Percentiles rank a stretch among this genome's conserved stretches.
Conservation (phyloP, 2,113 vertebrate species). For the Setophaga petechia region DNA sequence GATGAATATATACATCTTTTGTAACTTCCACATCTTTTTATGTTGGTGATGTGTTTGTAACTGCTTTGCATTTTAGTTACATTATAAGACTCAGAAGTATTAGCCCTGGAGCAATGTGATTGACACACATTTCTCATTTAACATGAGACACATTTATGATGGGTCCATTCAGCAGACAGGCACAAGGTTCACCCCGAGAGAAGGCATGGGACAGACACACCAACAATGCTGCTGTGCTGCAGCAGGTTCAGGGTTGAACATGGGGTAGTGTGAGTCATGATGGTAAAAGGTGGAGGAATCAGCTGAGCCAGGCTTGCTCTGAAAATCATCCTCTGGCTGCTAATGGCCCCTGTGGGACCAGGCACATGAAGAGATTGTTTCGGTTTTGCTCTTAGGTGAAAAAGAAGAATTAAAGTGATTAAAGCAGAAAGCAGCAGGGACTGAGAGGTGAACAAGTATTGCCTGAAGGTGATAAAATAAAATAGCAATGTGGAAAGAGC, state of each 20-base stretch:
- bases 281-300: neutral
- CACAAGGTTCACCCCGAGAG: neutral
- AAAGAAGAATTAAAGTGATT: neutral
- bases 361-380: neutral
- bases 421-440: neutral
- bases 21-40: neutral
- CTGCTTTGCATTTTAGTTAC: neutral
- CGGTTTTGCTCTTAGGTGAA: neutral
- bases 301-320: neutral
- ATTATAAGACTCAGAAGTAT: neutral
- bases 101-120: neutral
- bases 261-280: neutral
- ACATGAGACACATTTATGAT: fast-evolving
- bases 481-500: neutral
- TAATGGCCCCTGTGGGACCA: neutral
- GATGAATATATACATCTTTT: neutral
- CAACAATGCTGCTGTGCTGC: neutral
- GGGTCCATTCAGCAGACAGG: neutral
- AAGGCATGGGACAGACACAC: neutral
- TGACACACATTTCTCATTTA: neutral
- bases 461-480: neutral
- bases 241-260: neutral
- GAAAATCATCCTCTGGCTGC: neutral
- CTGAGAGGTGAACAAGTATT: neutral
- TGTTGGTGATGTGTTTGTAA: neutral